phyloP scores from a whole-genome alignment of 2,113 vertebrate species.

The Periophthalmus modestus region DNA sequence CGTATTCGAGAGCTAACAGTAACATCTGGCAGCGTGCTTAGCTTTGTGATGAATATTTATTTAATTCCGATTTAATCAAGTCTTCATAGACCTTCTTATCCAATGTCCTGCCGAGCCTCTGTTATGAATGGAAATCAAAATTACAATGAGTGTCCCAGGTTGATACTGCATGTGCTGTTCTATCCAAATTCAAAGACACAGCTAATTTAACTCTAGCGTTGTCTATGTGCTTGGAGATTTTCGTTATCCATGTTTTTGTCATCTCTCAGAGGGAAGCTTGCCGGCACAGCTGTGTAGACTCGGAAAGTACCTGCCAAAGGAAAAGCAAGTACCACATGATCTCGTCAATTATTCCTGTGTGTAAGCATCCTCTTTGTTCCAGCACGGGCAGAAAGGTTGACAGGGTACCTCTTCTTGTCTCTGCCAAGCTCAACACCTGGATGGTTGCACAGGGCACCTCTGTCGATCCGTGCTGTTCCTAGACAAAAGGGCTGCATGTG shows the following conservation, averaged over 20 bases:
- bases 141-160: constrained; percentile 62
- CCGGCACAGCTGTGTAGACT: constrained; percentile 71
- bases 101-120: constrained; percentile 41
- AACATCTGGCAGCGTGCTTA: constrained; percentile 63
- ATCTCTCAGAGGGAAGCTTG: constrained; percentile 55
- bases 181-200: constrained; percentile 66
- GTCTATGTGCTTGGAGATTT: constrained; percentile 69
- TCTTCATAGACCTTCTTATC: constrained; percentile 58
- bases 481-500: constrained; percentile 54
- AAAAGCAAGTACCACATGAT: constrained; percentile 66
- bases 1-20: constrained; percentile 44
- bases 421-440: constrained; percentile 67
- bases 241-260: constrained; percentile 57
- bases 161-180: constrained; percentile 63
- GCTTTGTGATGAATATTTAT: constrained; percentile 58
- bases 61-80: constrained; percentile 61
- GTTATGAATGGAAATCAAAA: constrained; percentile 52
- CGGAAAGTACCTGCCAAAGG: constrained; percentile 54
- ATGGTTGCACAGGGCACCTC: constrained; percentile 59
- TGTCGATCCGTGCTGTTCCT: constrained; percentile 35
- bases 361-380: constrained; percentile 61
- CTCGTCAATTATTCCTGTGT: constrained; percentile 60
- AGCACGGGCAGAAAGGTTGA: constrained; percentile 63
- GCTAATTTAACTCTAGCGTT: constrained; percentile 65
- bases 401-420: constrained; percentile 54